Evolutionary conservation across 2,888 invertebrate species (phyloP).

Genomic region (Tineola bisselliella): DNA sequence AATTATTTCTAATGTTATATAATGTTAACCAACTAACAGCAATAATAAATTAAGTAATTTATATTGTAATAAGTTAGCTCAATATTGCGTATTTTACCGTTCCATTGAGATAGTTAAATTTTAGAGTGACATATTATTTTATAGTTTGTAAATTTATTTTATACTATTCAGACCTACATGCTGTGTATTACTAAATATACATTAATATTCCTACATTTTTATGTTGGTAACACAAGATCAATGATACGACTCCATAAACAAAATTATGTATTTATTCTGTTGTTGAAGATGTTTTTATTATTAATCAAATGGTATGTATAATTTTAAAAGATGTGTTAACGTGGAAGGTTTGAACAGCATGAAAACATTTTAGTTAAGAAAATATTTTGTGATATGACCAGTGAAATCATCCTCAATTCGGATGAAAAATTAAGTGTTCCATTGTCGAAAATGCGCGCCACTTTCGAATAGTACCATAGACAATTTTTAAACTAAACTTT

Average conservation of each 20-base stretch:
- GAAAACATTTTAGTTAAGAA: neutral
- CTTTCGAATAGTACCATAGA: neutral
- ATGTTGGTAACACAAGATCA: no score
- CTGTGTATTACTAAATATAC: neutral
- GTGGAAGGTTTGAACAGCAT: neutral
- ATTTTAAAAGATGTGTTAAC: no score
- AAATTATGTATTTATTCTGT: no score
- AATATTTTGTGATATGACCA: slow-evolving; percentile 63
- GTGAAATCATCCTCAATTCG: slow-evolving; percentile 27
- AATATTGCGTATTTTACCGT: slow-evolving; percentile 63
- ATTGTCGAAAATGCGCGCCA: neutral
- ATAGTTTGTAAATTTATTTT: no score
- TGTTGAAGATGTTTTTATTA: no score
- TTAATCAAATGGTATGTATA: no score
- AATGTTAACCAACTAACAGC: slow-evolving; percentile 62
- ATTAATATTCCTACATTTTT: no score
- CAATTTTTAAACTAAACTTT: neutral
- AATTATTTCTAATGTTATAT: slow-evolving; percentile 27
- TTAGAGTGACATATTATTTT: neutral
- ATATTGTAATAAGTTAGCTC: slow-evolving; percentile 66
- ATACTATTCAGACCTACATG: neutral
- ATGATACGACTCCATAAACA: no score
- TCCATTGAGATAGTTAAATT: slow-evolving; percentile 34
- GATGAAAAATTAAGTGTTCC: neutral
- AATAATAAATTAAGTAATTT: slow-evolving; percentile 41